Evolutionary conservation across 2,113 vertebrate species (phyloP), one percentile per base, ranked within the genome.

Genomic region (Charadrius vociferus): DNA sequence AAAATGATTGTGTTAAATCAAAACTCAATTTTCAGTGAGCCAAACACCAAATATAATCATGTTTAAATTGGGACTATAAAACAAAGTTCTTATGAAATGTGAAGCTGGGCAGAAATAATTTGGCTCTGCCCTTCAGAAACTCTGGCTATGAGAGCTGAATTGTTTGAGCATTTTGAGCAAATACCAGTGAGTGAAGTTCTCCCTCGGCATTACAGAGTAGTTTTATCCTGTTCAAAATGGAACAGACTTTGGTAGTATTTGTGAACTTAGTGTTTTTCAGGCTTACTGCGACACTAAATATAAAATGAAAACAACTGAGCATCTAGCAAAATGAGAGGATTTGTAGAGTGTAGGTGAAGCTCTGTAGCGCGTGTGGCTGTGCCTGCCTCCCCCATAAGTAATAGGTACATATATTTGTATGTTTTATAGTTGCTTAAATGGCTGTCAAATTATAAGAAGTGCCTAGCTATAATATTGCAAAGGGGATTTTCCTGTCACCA

Each of bases 11-110:
- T 61, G 41, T 37, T 94, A 90, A 94, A 94, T 88, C 75, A 89
- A 93, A 94, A 94, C 66, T 92, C 74, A 80, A 52, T 95, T 97
- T 93, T 83, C 90, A 78, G 58, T 90, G 79, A 77, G 82, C 56
- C 85, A 96, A 96, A 86, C 43, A 77, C 63, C 81, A 92, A 77
- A 82, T 80, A 88, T 70, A 90, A 93, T 86, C 14, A 66, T 62
- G 26, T 88, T 86, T 91, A 96, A 94, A 91, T 86, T 85, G 62
- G 34, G 37, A 26, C 58, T 94, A 66, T 90, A 90, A 90, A 90
- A 45, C 79, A 70, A 80, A 85, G 50, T 86, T 96, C 78, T 75
- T 62, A 36, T 37, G 79, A 90, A 94, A 90, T n/a, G 45, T 73
- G 79, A 94, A 88, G 62, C 81, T 93, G 55, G 66, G 71, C 62